Conservation (phyloP, 2,113 vertebrate species). For the Calidris pygmaea region DNA sequence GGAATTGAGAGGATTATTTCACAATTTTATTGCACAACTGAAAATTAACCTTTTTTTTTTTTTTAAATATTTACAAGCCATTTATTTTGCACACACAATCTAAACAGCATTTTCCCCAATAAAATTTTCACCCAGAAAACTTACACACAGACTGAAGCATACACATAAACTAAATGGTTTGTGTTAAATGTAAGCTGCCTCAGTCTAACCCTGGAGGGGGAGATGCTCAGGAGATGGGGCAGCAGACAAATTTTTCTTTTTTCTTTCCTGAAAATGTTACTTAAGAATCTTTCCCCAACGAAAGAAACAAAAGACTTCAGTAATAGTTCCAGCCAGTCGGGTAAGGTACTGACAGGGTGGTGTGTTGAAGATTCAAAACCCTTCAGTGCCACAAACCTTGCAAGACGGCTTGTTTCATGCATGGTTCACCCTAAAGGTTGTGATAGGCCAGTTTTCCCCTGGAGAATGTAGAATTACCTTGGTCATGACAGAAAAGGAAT, state of each 20-base stretch:
- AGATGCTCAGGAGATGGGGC: background rate
- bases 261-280: background rate
- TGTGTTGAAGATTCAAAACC: background rate
- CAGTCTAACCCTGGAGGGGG: background rate
- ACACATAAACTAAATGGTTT: background rate
- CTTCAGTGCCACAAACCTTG: background rate
- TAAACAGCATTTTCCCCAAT: background rate
- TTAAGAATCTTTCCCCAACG: background rate
- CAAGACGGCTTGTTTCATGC: background rate
- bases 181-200: background rate
- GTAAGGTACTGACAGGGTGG: background rate
- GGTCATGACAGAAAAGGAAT: background rate
- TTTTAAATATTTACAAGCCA: constrained; percentile 28
- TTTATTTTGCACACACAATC: constrained; percentile 37
- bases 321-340: background rate
- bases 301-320: background rate
- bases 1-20: constrained; percentile 41
- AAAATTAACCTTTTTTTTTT: background rate
- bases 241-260: background rate
- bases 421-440: background rate
- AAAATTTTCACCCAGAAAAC: constrained; percentile 41
- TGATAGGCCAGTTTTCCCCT: background rate
- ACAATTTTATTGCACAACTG: constrained; percentile 65
- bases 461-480: background rate
- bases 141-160: background rate